Evolutionary conservation across 2,797 vertebrate genomes (phyloP), one percentile per base, ranked within the genome.

Genomic region (Falco peregrinus): DNA sequence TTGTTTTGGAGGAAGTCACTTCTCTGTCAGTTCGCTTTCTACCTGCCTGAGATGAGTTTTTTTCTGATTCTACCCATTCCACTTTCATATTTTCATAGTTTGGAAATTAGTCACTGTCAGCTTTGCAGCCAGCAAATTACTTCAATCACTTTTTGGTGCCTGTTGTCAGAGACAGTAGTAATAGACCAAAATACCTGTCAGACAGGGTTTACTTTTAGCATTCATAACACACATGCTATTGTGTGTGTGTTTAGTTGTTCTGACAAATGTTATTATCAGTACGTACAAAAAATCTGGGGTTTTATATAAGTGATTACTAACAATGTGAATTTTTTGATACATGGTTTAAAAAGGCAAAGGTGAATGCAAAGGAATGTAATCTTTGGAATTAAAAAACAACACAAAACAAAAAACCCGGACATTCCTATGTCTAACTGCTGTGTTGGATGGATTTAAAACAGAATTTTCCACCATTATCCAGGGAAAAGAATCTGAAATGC

Each of bases 401-500:
- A 54, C 68, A 90, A 64, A 80, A 35, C 29, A 78, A 80, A 90
- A 90, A 77, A 21, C 65, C 35, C 4, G 47, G 79, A 53, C 68
- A 78, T 96, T 95, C 95, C 74, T 87, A 9, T 77, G 54, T 87
- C 57, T 92, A 90, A 94, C 85, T 97, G 96, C 95, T 61, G 59
- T 76, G 39, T 86, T 96, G 95, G 93, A 93, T 92, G 76, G 57
- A 94, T 96, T 97, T 97, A 73, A 97, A 98, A 96, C 51, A 96
- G 87, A 97, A 95, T 91, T 98, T 97, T 97, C 88, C 88, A 92
- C 95, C 84, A 33, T 89, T 95, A 94, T 79, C 92, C 86, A 87
- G 86, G 84, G 92, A 97, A 85, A 97, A 96, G 93, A 95, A 94
- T 98, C 95, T 97, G 96, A 97, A 97, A 97, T 96, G 37, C 50